These are phyloP conservation scores for Panthera leo DNA, from an alignment of 2,113 vertebrate species.

Conservation along the genomic window DNA sequence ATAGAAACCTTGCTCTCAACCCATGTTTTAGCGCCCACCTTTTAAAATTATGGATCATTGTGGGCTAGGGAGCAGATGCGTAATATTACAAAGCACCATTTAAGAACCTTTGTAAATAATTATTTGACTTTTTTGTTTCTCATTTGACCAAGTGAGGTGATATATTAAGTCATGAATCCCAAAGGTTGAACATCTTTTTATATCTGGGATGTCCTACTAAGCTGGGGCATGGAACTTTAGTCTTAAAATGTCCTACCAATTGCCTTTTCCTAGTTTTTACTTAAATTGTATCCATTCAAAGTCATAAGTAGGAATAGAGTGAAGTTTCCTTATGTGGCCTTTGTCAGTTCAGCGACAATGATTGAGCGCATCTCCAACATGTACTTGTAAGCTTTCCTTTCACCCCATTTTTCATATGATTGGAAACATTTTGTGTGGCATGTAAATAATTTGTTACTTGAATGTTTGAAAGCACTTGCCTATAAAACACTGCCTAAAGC, in stretches of 20 bases:
- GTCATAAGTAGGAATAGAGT: neutral
- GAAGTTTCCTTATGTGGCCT: neutral
- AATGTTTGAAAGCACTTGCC: neutral
- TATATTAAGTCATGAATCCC: neutral
- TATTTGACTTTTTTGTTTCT: neutral
- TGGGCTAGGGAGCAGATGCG: neutral
- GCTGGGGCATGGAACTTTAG: neutral
- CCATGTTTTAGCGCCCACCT: neutral
- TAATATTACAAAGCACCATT: neutral
- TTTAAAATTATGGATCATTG: neutral
- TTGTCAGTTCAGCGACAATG: neutral
- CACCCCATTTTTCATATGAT: neutral
- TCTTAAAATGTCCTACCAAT: neutral
- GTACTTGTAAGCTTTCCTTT: neutral
- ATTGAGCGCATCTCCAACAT: neutral
- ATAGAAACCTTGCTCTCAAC: neutral
- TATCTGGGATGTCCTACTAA: neutral
- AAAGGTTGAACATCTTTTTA: neutral
- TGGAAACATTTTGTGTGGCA: neutral
- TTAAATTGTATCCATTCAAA: neutral
- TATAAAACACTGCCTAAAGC: neutral
- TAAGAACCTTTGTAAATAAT: neutral
- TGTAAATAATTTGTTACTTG: constrained; percentile 1
- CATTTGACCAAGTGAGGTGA: neutral
- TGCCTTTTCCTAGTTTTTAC: neutral